Conservation (phyloP, 2,113 vertebrate species). For the Butorides virescens region DNA sequence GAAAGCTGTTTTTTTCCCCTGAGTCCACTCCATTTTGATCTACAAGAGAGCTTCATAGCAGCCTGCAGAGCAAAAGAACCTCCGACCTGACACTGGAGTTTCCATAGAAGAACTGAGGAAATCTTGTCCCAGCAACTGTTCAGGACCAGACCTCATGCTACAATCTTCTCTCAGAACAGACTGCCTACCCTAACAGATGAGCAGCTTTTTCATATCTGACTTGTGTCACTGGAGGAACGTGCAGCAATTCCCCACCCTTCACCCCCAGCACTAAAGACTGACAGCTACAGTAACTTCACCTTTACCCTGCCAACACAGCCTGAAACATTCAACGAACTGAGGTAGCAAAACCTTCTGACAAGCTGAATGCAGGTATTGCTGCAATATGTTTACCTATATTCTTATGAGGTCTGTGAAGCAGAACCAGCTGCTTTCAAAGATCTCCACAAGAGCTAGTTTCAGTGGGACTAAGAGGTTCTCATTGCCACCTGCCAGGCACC, state of each 20-base stretch:
- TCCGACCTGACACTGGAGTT: rapidly evolving
- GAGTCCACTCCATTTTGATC: neutral
- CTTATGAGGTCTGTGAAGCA: neutral
- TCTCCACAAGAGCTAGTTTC: neutral
- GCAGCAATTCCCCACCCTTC: neutral
- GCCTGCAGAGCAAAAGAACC: neutral
- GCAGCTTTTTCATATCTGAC: neutral
- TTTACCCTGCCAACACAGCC: neutral
- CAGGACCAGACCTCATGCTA: neutral
- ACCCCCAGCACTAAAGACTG: neutral
- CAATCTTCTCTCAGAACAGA: neutral
- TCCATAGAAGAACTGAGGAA: neutral
- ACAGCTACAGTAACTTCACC: neutral
- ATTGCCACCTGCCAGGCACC: neutral
- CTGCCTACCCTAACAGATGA: neutral
- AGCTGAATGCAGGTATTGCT: neutral
- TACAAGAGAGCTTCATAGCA: neutral
- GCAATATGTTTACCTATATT: neutral
- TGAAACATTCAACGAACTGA: neutral
- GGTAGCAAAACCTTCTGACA: neutral
- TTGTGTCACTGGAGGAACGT: neutral
- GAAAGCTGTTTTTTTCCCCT: neutral
- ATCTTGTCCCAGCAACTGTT: neutral
- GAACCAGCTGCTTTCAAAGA: neutral
- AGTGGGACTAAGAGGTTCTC: neutral